phyloP scores from a whole-genome alignment of 2,113 vertebrate species.

The Heterotilapia buettikoferi region DNA sequence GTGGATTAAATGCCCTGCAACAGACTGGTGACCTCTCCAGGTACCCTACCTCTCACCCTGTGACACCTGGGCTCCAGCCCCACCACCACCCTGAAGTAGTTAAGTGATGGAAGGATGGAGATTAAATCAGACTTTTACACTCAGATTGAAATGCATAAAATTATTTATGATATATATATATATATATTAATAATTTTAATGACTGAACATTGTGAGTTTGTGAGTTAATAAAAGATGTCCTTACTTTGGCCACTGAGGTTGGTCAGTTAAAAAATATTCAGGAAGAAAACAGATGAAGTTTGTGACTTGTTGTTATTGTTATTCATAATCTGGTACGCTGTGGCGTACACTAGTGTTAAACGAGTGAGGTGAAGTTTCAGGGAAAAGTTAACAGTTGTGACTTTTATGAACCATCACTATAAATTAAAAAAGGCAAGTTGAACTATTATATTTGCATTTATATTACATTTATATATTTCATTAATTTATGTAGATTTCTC shows the following conservation, averaged over 20 bases:
- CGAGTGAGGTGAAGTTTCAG: background rate
- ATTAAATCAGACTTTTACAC: background rate
- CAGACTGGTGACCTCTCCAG: background rate
- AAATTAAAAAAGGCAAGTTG: background rate
- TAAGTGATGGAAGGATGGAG: background rate
- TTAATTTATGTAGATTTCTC: background rate
- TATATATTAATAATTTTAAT: background rate
- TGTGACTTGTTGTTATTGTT: background rate
- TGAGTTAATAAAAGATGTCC: background rate
- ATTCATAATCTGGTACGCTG: background rate
- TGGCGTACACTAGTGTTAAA: background rate
- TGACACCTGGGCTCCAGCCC: background rate
- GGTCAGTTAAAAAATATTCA: background rate
- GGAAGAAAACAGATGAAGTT: background rate
- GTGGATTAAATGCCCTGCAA: background rate
- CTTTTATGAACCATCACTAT: background rate
- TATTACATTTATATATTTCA: background rate
- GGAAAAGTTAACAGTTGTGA: background rate
- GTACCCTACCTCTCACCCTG: background rate
- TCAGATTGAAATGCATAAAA: background rate
- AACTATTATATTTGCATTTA: background rate
- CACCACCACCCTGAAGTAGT: background rate
- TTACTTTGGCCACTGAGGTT: background rate
- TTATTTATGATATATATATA: background rate
- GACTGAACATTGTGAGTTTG: background rate